phyloP scores from a whole-genome alignment of 2,888 invertebrate species.

The Erebia ligea region DNA sequence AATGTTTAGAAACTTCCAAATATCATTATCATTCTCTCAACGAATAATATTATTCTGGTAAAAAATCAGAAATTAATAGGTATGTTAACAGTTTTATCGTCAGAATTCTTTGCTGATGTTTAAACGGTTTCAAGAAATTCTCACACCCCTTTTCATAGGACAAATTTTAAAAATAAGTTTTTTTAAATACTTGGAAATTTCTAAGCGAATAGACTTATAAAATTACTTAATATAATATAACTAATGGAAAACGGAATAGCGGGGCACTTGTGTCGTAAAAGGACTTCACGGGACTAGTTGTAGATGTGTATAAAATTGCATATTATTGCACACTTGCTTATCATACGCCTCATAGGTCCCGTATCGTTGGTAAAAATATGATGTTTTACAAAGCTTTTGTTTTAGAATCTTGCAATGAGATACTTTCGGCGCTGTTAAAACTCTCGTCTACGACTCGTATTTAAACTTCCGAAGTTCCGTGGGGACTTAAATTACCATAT shows the following conservation, averaged over 20 bases:
- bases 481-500: too few relatives aligned
- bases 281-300: background rate
- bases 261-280: slow-evolving; percentile 50
- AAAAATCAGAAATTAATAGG: too few relatives aligned
- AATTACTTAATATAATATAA: slow-evolving; percentile 4
- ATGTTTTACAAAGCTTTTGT: slow-evolving; percentile 15
- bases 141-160: background rate
- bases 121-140: background rate
- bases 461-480: too few relatives aligned
- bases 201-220: background rate
- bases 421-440: too few relatives aligned
- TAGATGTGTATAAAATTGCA: background rate
- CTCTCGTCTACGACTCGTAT: too few relatives aligned
- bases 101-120: background rate
- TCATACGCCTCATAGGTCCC: background rate
- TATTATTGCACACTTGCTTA: slow-evolving; percentile 3
- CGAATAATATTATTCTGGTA: too few relatives aligned
- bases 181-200: slow-evolving; percentile 1
- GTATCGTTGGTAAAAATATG: background rate
- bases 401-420: too few relatives aligned
- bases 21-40: background rate
- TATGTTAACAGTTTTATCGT: background rate
- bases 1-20: slow-evolving; percentile 45
- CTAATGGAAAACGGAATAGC: slow-evolving; percentile 38
- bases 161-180: too few relatives aligned